Base-by-base conservation (phyloP, 1,140 invertebrate genomes). In the Calephelis virginiensis region DNA sequence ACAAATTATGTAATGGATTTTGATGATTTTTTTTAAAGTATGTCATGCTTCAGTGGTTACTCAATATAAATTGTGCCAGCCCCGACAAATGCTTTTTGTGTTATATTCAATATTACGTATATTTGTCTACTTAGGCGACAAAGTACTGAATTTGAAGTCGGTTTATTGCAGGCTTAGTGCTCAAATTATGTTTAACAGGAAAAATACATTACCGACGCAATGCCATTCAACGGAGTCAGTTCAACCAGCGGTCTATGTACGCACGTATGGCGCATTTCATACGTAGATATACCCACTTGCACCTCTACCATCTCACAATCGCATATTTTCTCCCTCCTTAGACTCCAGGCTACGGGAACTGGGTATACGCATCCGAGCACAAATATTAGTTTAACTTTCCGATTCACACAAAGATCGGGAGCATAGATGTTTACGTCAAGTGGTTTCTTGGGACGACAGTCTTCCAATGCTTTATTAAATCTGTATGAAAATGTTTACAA, bases 261-360 rank as follows among this genome's bases (percentile, higher is more conserved):
- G 63, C 89, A 91, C 0, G 73, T 83, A 63, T 91, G 89, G 38
- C 78, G 78, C 87, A 84, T 85, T 64, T 85, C 85, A 28, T 81
- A 91, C 3, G 76, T 81, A 0, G 89, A 91, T 47, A 86, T 89
- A 10, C 86, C 89, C 5, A 79, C 69, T 71, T 86, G 72, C 0
- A 90, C 83, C 61, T 90, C 80, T 0, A 86, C 70, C 85, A 91
- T 89, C 43, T 82, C 75, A 45, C 90, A 92, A 13, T 91, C 82
- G 67, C 90, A 92, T 70, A 92, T 85, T 68, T 92, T 90, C 64
- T 85, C 84, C 47, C 90, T 75, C 0, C 81, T 72, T 38, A 91
- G 49, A 63, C 71, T 86, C 80, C 87, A 92, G 4, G 81, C 61
- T 0, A 89, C 86, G 0, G 78, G 76, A 0, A 74, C 80, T 1